phyloP scores from a whole-genome alignment of 2,888 invertebrate species.

The Dastarcus helophoroides region DNA sequence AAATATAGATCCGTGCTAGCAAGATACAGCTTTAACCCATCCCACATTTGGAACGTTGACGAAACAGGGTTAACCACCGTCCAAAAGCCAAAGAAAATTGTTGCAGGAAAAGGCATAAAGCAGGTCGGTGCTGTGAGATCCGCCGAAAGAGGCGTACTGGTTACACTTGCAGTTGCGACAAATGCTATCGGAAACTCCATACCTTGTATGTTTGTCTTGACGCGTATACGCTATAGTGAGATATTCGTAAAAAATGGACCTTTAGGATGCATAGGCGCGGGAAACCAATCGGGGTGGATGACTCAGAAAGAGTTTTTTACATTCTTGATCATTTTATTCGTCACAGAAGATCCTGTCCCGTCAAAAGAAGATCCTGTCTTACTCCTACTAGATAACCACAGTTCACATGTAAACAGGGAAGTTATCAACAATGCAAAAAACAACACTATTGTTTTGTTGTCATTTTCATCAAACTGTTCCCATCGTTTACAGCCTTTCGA shows the following conservation, averaged over 20 bases:
- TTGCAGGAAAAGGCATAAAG: constrained; percentile 22
- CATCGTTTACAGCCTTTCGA: too few relatives aligned
- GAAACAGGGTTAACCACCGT: constrained; percentile 19
- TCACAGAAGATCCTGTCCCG: too few relatives aligned
- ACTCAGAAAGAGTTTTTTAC: constrained; percentile 9
- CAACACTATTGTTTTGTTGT: too few relatives aligned
- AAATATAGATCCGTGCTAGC: constrained; percentile 7
- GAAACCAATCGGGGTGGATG: constrained; percentile 17
- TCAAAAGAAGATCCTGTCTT: too few relatives aligned
- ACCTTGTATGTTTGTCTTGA: constrained; percentile 25
- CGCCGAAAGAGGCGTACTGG: constrained; percentile 21
- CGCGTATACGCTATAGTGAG: constrained; percentile 14
- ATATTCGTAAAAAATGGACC: constrained; percentile 10
- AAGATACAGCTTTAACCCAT: constrained; percentile 9
- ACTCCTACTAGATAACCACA: too few relatives aligned
- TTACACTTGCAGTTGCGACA: constrained; percentile 19
- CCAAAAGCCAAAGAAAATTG: constrained; percentile 21
- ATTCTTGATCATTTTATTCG: too few relatives aligned
- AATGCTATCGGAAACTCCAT: constrained; percentile 20
- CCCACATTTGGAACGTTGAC: constrained; percentile 11
- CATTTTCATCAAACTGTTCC: too few relatives aligned
- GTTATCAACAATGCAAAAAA: too few relatives aligned
- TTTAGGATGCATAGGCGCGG: constrained; percentile 12
- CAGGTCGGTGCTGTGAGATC: constrained; percentile 23
- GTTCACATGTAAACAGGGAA: too few relatives aligned